Evolutionary conservation across 2,797 vertebrate genomes (phyloP).

Genomic region (Apodemus agrarius): DNA sequence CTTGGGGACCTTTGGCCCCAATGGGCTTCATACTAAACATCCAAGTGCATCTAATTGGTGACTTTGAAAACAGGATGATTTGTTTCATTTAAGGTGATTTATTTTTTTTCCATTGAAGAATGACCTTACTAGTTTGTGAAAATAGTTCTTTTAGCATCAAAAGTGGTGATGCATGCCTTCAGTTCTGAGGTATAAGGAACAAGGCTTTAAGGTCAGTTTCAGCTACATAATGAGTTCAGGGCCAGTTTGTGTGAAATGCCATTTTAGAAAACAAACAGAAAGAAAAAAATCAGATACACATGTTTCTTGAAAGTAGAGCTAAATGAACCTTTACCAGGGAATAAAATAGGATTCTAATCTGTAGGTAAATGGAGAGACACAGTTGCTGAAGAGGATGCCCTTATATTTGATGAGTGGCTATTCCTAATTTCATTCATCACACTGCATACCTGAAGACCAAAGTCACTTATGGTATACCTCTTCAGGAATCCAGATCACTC

Average conservation of each 20-base stretch:
- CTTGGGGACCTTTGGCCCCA: not conserved
- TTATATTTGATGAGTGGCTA: not conserved
- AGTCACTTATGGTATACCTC: not conserved
- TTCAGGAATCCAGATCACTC: not conserved
- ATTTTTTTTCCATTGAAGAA: not conserved
- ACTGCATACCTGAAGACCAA: not conserved
- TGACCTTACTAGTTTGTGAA: not conserved
- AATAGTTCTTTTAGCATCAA: not conserved
- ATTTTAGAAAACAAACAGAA: not conserved
- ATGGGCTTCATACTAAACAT: not conserved
- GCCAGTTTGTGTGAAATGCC: not conserved
- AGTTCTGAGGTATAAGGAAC: not conserved
- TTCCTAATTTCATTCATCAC: not conserved
- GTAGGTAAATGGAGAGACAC: not conserved
- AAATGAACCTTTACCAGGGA: not conserved
- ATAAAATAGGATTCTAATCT: not conserved
- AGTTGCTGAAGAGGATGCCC: not conserved
- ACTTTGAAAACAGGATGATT: not conserved
- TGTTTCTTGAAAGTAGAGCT: not conserved
- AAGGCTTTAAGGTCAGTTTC: not conserved
- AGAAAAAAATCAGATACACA: not conserved
- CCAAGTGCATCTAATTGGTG: not conserved
- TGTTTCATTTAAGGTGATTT: slow-evolving; percentile 36
- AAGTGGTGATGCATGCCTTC: not conserved
- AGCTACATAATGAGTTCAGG: not conserved